A percentile compares a stretch with the other conserved stretches of the same genome.
Evolutionary conservation across 64 coral and sea anemone species (phyloP).

Genomic region (Montipora capricornis): DNA sequence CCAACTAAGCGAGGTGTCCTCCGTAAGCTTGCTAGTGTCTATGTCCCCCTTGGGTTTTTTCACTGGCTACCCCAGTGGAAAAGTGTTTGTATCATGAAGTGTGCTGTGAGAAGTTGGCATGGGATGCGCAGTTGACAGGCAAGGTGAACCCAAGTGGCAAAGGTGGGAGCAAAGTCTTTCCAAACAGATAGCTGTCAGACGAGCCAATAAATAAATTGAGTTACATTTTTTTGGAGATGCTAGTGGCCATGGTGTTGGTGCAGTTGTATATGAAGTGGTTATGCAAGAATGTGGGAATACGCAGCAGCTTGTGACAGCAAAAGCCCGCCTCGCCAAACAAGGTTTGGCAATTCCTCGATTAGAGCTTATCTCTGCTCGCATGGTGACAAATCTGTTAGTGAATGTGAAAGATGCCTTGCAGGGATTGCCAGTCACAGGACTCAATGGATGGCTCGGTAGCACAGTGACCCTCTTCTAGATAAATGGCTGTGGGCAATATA

Average conservation of each 20-base stretch:
- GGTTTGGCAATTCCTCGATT: not conserved
- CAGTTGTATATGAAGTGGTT: not conserved
- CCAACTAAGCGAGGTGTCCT: no score
- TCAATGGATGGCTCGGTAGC: conserved; percentile 6
- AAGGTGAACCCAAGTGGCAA: not conserved
- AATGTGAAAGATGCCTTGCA: no score
- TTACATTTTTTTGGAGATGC: conserved; percentile 9
- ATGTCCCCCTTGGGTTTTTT: no score
- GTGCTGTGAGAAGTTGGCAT: not conserved
- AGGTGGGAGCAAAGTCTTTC: not conserved
- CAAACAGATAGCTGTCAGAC: not conserved
- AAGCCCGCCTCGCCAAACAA: not conserved
- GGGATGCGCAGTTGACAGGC: not conserved
- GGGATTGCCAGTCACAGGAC: not conserved
- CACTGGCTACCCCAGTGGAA: not conserved
- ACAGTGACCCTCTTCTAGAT: not conserved
- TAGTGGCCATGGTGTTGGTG: not conserved
- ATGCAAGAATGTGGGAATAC: not conserved
- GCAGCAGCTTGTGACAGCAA: not conserved
- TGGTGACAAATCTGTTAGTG: not conserved
- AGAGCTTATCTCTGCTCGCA: not conserved
- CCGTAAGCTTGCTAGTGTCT: no score
- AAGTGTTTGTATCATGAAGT: conserved; percentile 10
- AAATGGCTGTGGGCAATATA: not conserved
- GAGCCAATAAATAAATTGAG: not conserved